Evolutionary conservation across 2,888 invertebrate genomes (phyloP).

Genomic region (Gibbula magus): DNA sequence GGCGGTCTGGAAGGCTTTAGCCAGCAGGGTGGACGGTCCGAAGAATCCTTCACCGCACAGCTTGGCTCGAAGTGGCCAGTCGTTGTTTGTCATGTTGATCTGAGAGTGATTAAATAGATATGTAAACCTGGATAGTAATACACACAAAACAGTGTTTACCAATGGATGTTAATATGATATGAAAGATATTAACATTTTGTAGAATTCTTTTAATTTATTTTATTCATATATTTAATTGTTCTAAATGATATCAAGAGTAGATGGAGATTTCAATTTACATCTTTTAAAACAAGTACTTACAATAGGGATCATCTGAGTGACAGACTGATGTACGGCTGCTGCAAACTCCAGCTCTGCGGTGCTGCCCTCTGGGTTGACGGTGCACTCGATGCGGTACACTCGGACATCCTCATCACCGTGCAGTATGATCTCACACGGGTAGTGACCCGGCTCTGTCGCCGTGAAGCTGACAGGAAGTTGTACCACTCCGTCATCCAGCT

Average conservation of each 20-base stretch:
- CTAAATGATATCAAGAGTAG: no score
- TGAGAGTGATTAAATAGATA: slow-evolving; percentile 39
- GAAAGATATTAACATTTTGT: no score
- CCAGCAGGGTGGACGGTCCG: slow-evolving; percentile 68
- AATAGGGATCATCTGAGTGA: slow-evolving; percentile 73
- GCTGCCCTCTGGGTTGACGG: slow-evolving; percentile 70
- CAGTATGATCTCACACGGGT: slow-evolving; percentile 67
- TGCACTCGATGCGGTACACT: slow-evolving; percentile 72
- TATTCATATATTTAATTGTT: background rate
- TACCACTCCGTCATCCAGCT: slow-evolving; percentile 51
- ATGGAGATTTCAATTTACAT: background rate
- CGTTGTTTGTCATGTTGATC: slow-evolving; percentile 72
- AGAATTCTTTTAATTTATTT: background rate
- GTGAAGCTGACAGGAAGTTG: slow-evolving; percentile 70
- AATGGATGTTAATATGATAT: no score
- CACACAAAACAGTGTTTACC: no score
- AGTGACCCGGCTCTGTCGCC: slow-evolving; percentile 70
- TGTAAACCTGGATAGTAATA: no score
- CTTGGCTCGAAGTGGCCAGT: slow-evolving; percentile 70
- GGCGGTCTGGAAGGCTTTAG: slow-evolving; percentile 69
- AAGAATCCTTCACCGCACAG: slow-evolving; percentile 70
- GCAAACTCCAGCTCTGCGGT: slow-evolving; percentile 71
- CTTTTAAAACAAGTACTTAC: slow-evolving; percentile 57
- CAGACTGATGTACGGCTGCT: slow-evolving; percentile 71
- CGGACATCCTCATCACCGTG: slow-evolving; percentile 70